Conservation (phyloP, 1,140 invertebrate species). For the Drosophila triauraria region DNA sequence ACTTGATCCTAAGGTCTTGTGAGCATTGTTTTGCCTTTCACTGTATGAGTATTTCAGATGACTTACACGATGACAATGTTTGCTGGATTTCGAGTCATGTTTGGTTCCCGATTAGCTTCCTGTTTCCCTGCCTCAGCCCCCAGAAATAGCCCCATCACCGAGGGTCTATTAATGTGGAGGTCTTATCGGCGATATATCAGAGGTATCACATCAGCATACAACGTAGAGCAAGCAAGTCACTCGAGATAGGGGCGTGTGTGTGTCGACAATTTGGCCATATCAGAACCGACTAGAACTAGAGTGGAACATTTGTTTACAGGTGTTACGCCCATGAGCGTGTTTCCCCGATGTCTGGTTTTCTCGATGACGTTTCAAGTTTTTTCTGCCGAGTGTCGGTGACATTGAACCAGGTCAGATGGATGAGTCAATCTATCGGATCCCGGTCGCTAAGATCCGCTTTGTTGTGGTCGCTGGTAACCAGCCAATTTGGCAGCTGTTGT, state of each 20-base stretch:
- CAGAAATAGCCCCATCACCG: slow-evolving; percentile 8
- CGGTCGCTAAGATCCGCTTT: slow-evolving; percentile 28
- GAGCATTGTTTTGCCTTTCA: background rate
- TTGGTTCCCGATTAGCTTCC: slow-evolving; percentile 5
- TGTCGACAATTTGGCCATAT: slow-evolving; percentile 11
- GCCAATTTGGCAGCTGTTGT: background rate
- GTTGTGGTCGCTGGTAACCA: slow-evolving; percentile 30
- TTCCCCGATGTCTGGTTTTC: background rate
- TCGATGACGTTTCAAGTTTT: slow-evolving; percentile 28
- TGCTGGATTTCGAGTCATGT: slow-evolving; percentile 1
- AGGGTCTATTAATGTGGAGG: background rate
- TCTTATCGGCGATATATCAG: slow-evolving; percentile 6
- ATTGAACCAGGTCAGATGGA: slow-evolving; percentile 22
- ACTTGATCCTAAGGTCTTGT: background rate
- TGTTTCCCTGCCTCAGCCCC: too few species aligned
- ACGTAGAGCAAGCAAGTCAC: slow-evolving; percentile 19
- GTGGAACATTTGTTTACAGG: slow-evolving; percentile 20
- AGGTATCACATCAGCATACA: slow-evolving; percentile 14
- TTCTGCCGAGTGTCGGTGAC: slow-evolving; percentile 4
- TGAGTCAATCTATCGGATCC: slow-evolving; percentile 23
- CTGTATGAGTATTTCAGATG: slow-evolving; percentile 11
- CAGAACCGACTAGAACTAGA: slow-evolving; percentile 11
- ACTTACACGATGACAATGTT: slow-evolving; percentile 17
- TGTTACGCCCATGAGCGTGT: slow-evolving; percentile 13
- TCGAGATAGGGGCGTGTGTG: slow-evolving; percentile 9